Base-by-base conservation (phyloP, 2,797 vertebrate genomes). In the Anisognathus igniventris region DNA sequence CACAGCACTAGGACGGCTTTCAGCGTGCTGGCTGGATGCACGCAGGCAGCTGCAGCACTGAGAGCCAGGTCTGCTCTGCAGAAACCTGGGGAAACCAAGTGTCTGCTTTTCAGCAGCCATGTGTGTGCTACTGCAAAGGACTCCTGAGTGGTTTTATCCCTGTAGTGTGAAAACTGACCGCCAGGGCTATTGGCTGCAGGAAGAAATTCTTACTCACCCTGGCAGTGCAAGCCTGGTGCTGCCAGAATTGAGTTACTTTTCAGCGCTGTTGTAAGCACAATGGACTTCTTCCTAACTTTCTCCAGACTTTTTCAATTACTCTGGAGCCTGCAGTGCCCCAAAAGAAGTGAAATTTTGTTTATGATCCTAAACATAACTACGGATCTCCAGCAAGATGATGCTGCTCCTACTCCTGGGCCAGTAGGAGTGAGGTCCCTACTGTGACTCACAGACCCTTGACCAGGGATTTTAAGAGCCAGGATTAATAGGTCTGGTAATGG, bases 241-340 rank as follows among this genome's bases (percentile, higher is more conserved):
- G 50, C 24, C 7, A 1, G 39, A 57, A 31, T 6, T n/a, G 37
- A 44, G 48, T 53, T 76, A 21, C 25, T 82, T 88, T 86, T 50
- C 74, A 83, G 35, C 0, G 0, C 79, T 77, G 48, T 37, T 2
- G 0, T 60, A 82, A 75, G n/a, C 27, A 44, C 1, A 1, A 7
- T 37, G 50, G 37, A 39, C 73, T 79, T 89, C 73, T 88, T 92
- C 68, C 64, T 50, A 39, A 25, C 54, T 78, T 90, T 83, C 35
- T 62, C 51, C 44, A 84, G 67, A 68, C 50, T 40, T 81, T 92
- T 93, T 68, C 62, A 58, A 19, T 90, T 78, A 70, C 44, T 84
- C 10, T 1, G 5, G 42, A 65, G 44, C 57, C 76, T 77, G 53
- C 4, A 3, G 31, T 27, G 40, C 66, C 53, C 58, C 2, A 5